Percentiles rank a stretch among this genome's conserved stretches.
Evolutionary conservation across 2,888 invertebrate genomes (phyloP).

Genomic region (Nudaria mundana): DNA sequence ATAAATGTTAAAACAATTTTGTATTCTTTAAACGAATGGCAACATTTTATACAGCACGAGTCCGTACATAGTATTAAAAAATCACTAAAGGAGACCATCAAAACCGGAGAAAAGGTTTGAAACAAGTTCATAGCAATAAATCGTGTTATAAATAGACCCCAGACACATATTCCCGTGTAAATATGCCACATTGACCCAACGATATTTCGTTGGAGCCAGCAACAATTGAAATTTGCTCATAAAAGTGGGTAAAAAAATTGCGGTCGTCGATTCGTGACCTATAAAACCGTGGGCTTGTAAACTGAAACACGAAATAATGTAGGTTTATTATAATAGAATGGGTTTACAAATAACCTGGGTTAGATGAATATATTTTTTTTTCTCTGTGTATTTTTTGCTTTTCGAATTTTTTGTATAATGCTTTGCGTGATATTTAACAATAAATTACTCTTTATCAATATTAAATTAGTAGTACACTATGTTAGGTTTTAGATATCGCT

Average conservation of each 20-base stretch:
- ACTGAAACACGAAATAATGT: not conserved
- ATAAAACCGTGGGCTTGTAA: not conserved
- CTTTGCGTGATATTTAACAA: not conserved
- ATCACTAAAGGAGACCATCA: no score
- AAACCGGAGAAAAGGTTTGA: no score
- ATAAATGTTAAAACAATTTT: no score
- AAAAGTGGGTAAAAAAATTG: slow-evolving; percentile 7
- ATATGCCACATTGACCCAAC: slow-evolving; percentile 5
- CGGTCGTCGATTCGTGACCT: not conserved
- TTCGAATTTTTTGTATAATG: no score
- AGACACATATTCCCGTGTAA: slow-evolving; percentile 9
- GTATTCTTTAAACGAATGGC: no score
- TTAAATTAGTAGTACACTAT: no score
- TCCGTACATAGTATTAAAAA: no score
- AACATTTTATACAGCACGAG: no score
- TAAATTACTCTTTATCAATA: no score
- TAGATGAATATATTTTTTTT: not conserved
- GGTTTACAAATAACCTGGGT: not conserved
- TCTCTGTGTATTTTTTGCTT: no score
- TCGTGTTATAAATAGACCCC: slow-evolving; percentile 13
- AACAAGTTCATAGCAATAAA: slow-evolving; percentile 10
- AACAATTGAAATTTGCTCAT: slow-evolving; percentile 6
- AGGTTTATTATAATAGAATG: not conserved
- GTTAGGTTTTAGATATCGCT: no score
- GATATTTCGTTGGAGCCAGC: slow-evolving; percentile 11